A percentile compares a stretch with the other conserved stretches of the same genome.
Conservation (phyloP, 2,888 invertebrate genomes). For the Argynnis bischoffii region DNA sequence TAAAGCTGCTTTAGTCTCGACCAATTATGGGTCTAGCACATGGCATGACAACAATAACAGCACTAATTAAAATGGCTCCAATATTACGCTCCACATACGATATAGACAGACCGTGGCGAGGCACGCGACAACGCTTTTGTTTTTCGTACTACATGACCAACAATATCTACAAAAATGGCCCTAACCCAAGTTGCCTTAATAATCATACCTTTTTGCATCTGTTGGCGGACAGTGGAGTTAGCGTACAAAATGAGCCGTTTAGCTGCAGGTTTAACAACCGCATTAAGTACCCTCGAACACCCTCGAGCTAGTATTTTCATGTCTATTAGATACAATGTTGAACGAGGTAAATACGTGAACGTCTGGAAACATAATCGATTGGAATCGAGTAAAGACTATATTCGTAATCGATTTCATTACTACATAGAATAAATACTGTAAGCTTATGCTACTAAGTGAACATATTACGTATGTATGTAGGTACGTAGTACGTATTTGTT, state of each 20-base stretch:
- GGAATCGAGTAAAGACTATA: conserved; percentile 22
- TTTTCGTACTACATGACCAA: conserved; percentile 47
- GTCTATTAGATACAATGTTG: conserved; percentile 47
- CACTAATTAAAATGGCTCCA: conserved; percentile 64
- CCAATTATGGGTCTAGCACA: conserved; percentile 39
- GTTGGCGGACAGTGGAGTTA: conserved; percentile 36
- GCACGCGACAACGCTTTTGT: conserved; percentile 63
- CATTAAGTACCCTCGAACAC: conserved; percentile 44
- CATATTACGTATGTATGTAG: too few relatives aligned
- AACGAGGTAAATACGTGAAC: conserved; percentile 46
- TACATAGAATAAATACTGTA: not conserved
- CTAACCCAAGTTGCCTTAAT: conserved; percentile 41
- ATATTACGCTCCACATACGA: conserved; percentile 61
- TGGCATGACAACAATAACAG: conserved; percentile 64
- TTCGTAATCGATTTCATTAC: conserved; percentile 30
- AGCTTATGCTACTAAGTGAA: too few relatives aligned
- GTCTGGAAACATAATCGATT: conserved; percentile 35
- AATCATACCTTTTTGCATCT: conserved; percentile 48
- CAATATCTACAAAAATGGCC: conserved; percentile 38
- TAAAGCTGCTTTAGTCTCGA: not conserved
- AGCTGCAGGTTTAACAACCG: conserved; percentile 50
- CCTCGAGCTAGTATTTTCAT: conserved; percentile 57
- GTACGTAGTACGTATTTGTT: too few relatives aligned
- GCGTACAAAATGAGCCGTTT: conserved; percentile 53
- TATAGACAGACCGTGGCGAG: conserved; percentile 38